These are phyloP conservation scores for Brassicogethes aeneus DNA, from an alignment of 2,888 invertebrate genomes.

Conservation along the genomic window DNA sequence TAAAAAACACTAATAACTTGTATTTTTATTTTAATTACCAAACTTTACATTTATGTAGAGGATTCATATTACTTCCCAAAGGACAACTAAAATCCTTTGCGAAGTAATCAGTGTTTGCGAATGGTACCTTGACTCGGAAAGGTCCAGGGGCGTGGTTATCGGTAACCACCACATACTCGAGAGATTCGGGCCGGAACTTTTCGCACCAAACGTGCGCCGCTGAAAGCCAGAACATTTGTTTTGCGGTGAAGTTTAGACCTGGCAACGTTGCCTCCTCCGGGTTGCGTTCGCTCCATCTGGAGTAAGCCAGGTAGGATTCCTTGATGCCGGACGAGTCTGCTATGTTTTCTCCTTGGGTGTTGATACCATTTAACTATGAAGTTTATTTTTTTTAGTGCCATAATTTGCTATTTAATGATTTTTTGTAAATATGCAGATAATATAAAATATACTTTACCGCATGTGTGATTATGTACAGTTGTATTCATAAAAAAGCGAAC, in stretches of 20 bases:
- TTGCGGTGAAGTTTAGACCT: conserved; percentile 34
- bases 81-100: conserved; percentile 53
- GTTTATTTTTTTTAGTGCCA: too few relatives aligned
- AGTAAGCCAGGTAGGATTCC: conserved; percentile 57
- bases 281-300: conserved; percentile 32
- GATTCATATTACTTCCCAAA: conserved; percentile 51
- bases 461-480: too few relatives aligned
- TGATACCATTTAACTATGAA: conserved; percentile 74
- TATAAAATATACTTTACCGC: not conserved
- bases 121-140: conserved; percentile 51
- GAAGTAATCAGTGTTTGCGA: conserved; percentile 52
- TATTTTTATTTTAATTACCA: too few relatives aligned
- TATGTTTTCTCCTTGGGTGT: conserved; percentile 90
- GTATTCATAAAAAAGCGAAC: too few relatives aligned
- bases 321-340: conserved; percentile 93
- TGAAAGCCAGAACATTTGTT: conserved; percentile 51
- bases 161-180: conserved; percentile 32
- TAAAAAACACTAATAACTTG: too few relatives aligned
- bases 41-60: conserved; percentile 50
- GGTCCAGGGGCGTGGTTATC: conserved; percentile 42
- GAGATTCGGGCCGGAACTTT: conserved; percentile 33
- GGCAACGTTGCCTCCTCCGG: conserved; percentile 33
- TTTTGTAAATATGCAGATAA: too few relatives aligned
- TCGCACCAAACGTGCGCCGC: conserved; percentile 55
- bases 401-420: too few relatives aligned